Conservation (phyloP, 1,140 invertebrate genomes). For the Colletes gigas region DNA sequence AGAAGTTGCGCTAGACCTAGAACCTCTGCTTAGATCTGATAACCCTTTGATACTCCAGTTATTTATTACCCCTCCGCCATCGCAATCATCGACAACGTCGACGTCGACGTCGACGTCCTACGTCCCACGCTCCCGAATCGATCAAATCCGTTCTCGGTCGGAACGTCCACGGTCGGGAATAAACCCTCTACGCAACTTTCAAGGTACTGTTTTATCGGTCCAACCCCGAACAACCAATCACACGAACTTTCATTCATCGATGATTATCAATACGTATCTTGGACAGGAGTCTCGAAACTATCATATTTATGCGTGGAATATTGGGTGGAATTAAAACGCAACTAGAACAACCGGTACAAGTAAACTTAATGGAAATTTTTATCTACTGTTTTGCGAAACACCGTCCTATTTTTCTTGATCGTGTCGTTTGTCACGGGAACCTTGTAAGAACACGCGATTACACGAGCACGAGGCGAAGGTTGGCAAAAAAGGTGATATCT, state of each 20-base stretch:
- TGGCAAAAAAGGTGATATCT: conserved; percentile 51
- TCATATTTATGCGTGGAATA: too few species aligned
- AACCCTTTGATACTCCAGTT: conserved; percentile 77
- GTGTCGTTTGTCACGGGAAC: background rate
- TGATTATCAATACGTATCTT: too few species aligned
- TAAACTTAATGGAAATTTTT: too few species aligned
- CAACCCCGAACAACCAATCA: background rate
- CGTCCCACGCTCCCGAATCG: conserved; percentile 41
- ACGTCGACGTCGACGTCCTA: conserved; percentile 4
- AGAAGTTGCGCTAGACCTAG: conserved; percentile 74
- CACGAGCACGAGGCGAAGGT: background rate
- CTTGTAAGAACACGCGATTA: background rate
- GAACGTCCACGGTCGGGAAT: background rate
- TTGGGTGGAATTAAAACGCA: too few species aligned
- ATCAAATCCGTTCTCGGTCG: conserved; percentile 25
- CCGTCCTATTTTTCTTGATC: background rate
- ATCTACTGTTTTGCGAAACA: too few species aligned
- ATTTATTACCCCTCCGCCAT: conserved; percentile 58
- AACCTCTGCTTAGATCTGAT: conserved; percentile 74
- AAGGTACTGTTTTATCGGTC: background rate
- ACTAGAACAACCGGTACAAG: too few species aligned
- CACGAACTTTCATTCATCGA: too few species aligned
- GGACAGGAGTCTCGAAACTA: too few species aligned
- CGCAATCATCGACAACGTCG: conserved; percentile 32
- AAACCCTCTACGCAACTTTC: background rate